phyloP scores from a whole-genome alignment of 2,888 invertebrate genomes.

The Timema cristinae region DNA sequence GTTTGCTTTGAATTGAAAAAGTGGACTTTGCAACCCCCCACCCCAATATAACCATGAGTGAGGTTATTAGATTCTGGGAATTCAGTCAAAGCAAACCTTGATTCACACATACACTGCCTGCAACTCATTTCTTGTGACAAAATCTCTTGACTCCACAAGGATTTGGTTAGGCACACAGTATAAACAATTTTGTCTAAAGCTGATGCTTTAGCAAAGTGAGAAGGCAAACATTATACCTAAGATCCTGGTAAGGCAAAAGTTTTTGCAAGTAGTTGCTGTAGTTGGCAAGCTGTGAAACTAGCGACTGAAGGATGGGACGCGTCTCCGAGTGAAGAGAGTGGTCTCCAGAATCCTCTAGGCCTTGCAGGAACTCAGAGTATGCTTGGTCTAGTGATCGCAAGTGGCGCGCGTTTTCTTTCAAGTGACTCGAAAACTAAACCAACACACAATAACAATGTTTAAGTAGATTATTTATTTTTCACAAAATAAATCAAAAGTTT shows the following conservation, averaged over 20 bases:
- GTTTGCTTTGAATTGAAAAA: too few relatives aligned
- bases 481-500: too few relatives aligned
- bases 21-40: too few relatives aligned
- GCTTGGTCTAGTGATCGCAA: constrained; percentile 31
- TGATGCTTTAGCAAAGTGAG: too few relatives aligned
- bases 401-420: constrained; percentile 34
- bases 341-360: constrained; percentile 27
- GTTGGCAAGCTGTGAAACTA: constrained; percentile 41
- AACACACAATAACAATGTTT: constrained; percentile 22
- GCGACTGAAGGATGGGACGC: constrained; percentile 40
- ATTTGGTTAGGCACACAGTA: background rate
- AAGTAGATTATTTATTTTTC: too few relatives aligned
- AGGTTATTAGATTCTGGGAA: too few relatives aligned
- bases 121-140: too few relatives aligned
- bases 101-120: too few relatives aligned
- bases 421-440: constrained; percentile 42
- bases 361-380: constrained; percentile 30
- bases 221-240: constrained; percentile 39
- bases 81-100: too few relatives aligned
- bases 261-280: constrained; percentile 43
- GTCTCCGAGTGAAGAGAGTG: constrained; percentile 39
- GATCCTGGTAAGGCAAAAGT: constrained; percentile 43
- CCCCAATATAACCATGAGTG: too few relatives aligned
- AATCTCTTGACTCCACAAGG: too few relatives aligned
- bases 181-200: background rate